Base-by-base conservation (phyloP, 2,797 vertebrate species). In the Yasuhikotakia modesta region DNA sequence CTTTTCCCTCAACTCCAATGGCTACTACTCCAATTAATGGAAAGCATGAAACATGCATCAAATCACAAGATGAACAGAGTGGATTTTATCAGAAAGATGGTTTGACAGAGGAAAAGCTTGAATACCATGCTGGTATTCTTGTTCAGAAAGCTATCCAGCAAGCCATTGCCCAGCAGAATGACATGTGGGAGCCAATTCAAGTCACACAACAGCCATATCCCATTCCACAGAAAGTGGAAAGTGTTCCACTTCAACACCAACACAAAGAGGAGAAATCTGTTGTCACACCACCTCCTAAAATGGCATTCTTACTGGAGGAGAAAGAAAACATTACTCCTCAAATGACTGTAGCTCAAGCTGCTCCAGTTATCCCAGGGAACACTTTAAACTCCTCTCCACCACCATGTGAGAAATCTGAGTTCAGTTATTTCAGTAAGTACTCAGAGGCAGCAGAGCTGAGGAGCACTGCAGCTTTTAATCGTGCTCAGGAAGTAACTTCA, bases 341-440 rank as follows among this genome's bases (percentile, higher is more conserved):
- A 68, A 82, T 77, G 3, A 68, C 76, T 74, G 16, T 90, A 86
- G 66, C 75, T 78, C 19, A 81, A 27, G 58, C 70, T 6, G 19
- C 73, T 30, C 55, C 79, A 46, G 46, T 70, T 60, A 76, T 80
- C 79, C 79, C 84, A 64, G 70, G 76, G 69, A 80, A 86, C 80
- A 77, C 78, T 77, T 69, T 66, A 83, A 53, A 64, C 70, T 1
- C n/a, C 16, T 87, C 82, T 88, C 86, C 4, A 81, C 88, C 83
- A 55, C 91, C 70, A 87, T 88, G 61, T 85, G 95, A 93, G 64
- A 95, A 91, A 79, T 89, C 89, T 0, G 96, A 99, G 86, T 96
- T 94, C 88, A 94, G 98, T 89, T 98, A 98, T 84, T 99, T 99
- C 88, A 98, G 95, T 83, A 99, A 97, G 82, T 99, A 99, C 84